These are phyloP conservation scores for Orthosia gothica DNA, from an alignment of 2,888 invertebrate genomes.

Conservation along the genomic window DNA sequence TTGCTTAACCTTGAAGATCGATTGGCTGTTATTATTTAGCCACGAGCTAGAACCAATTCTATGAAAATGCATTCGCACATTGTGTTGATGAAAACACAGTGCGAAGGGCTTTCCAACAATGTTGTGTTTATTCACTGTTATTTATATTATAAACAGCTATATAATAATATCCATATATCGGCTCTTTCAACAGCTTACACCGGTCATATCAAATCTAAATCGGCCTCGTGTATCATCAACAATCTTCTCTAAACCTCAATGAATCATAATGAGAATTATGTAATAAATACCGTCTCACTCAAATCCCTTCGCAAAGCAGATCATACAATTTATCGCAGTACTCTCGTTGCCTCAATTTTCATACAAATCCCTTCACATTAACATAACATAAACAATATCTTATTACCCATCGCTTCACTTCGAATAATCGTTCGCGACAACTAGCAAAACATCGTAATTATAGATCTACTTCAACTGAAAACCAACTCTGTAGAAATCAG, in stretches of 20 bases:
- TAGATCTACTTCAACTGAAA: neutral
- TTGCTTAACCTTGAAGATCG: too few species aligned
- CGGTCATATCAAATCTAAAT: constrained; percentile 8
- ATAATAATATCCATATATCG: neutral
- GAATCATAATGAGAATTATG: constrained; percentile 6
- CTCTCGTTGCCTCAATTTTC: constrained; percentile 8
- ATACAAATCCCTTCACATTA: constrained; percentile 44
- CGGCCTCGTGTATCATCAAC: neutral
- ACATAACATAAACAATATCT: constrained; percentile 50
- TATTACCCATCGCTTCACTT: constrained; percentile 16
- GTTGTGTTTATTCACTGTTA: too few species aligned
- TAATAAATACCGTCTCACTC: constrained; percentile 14
- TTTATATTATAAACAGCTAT: too few species aligned
- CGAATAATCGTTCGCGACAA: constrained; percentile 36
- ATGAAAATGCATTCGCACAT: too few species aligned
- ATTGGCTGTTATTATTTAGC: too few species aligned
- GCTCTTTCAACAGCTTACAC: neutral
- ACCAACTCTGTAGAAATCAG: neutral
- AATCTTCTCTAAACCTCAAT: neutral
- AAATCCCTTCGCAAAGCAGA: constrained; percentile 11
- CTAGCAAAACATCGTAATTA: neutral
- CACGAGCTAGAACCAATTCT: too few species aligned
- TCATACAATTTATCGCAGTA: constrained; percentile 12
- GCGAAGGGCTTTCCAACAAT: too few species aligned
- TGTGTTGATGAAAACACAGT: too few species aligned